phyloP scores from a whole-genome alignment of 2,888 invertebrate species.

The Pteria penguin region DNA sequence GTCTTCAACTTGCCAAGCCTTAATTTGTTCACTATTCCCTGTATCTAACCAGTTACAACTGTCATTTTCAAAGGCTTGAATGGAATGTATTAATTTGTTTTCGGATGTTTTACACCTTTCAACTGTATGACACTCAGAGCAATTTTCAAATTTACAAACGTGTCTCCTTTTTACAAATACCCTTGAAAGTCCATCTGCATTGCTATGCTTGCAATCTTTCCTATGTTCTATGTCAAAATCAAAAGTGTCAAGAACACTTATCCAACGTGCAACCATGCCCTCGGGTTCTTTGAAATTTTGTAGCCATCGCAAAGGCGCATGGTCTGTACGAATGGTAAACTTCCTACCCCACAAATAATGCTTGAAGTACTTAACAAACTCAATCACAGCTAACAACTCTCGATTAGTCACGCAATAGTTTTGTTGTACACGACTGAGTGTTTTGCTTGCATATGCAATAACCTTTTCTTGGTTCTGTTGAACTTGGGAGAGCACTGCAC shows the following conservation, averaged over 20 bases:
- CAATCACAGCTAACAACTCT: constrained; percentile 49
- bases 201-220: neutral
- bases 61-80: too few relatives aligned
- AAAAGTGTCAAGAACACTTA: constrained; percentile 14
- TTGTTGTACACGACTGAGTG: constrained; percentile 33
- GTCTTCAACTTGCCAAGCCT: too few relatives aligned
- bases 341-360: constrained; percentile 50
- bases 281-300: constrained; percentile 44
- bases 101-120: too few relatives aligned
- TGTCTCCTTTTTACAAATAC: neutral
- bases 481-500: constrained; percentile 48
- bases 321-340: constrained; percentile 53
- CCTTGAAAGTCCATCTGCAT: constrained; percentile 7
- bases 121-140: too few relatives aligned
- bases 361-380: constrained; percentile 47
- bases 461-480: constrained; percentile 49
- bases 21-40: too few relatives aligned
- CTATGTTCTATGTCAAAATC: constrained; percentile 15
- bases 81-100: too few relatives aligned
- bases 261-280: constrained; percentile 42
- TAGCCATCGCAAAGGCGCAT: constrained; percentile 51
- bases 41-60: too few relatives aligned
- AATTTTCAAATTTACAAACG: too few relatives aligned
- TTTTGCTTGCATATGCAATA: constrained; percentile 43
- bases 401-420: constrained; percentile 42